Evolutionary conservation across 1,140 invertebrate genomes (phyloP), one percentile per base, ranked within the genome.

Genomic region (Mizuhopecten yessoensis): DNA sequence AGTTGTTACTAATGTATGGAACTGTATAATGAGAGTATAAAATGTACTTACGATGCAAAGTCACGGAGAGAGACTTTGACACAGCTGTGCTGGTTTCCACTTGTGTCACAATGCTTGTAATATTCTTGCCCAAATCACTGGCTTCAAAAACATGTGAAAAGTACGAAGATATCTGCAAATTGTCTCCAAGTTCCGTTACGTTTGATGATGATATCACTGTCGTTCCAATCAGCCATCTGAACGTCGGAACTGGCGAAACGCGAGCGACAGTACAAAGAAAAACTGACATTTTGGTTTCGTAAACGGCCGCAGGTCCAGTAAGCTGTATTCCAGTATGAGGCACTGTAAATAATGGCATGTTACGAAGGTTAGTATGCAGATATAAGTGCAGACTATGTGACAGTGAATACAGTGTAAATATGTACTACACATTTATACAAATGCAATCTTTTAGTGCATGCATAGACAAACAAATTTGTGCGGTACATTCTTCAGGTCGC

Each of bases 101-200:
- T 13, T 75, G 57, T 29, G 57, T 75, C 9, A 75, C 57, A 29
- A 7, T 29, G 17, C 57, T 29, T n/a, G 57, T 17, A 11, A 75
- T 29, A 13, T 75, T 75, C 57, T 75, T 75, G 2, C n/a, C n/a
- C 57, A 75, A 29, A 11, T 75, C 57, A 75, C 57, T 75, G 1
- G 23, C 57, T 5, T 29, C 57, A n/a, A 75, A 75, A n/a, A 75
- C n/a, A n/a, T 75, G 57, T 75, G 57, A 75, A 75, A 75, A 75
- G n/a, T 75, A 75, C 57, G 57, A 75, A 1, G 57, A 75, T 75
- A 75, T 75, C 57, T 5, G 9, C 1, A 29, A n/a, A 75, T n/a
- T 29, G 15, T 11, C 11, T 29, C 23, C 57, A 7, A 5, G 15
- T 5, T 23, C 29, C 57, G 57, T 75, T 5, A 75, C n/a, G n/a